phyloP scores from a whole-genome alignment of 2,888 invertebrate species.

The Netelia fuscicornis region DNA sequence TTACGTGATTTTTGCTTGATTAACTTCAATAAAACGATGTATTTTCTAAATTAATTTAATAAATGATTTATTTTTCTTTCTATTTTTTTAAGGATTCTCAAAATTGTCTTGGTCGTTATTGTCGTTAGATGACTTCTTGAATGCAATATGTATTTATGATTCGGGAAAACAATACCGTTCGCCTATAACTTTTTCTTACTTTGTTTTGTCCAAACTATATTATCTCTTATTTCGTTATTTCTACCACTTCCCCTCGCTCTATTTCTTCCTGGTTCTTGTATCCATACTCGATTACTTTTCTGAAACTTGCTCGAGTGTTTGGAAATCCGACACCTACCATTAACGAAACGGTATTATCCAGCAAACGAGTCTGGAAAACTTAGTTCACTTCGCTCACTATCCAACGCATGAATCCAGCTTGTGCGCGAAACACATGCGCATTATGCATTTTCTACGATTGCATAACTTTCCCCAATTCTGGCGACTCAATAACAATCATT shows the following conservation, averaged over 20 bases:
- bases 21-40: background rate
- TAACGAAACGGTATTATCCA: constrained; percentile 38
- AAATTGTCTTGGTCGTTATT: no score
- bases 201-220: constrained; percentile 1
- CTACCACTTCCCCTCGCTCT: background rate
- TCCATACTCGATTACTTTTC: constrained; percentile 26
- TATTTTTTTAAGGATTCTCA: background rate
- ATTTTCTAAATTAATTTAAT: background rate
- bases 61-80: constrained; percentile 8
- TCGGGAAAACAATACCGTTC: no score
- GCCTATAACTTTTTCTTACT: background rate
- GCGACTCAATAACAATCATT: no score
- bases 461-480: no score
- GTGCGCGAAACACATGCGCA: no score
- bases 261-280: background rate
- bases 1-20: background rate
- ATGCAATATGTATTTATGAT: no score
- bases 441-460: no score
- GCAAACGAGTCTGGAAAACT: background rate
- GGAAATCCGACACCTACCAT: constrained; percentile 50
- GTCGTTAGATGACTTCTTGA: no score
- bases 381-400: background rate
- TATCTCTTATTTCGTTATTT: background rate
- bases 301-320: constrained; percentile 20
- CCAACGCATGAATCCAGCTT: no score